phyloP scores from a whole-genome alignment of 2,797 vertebrate genomes.

The Lacerta agilis region DNA sequence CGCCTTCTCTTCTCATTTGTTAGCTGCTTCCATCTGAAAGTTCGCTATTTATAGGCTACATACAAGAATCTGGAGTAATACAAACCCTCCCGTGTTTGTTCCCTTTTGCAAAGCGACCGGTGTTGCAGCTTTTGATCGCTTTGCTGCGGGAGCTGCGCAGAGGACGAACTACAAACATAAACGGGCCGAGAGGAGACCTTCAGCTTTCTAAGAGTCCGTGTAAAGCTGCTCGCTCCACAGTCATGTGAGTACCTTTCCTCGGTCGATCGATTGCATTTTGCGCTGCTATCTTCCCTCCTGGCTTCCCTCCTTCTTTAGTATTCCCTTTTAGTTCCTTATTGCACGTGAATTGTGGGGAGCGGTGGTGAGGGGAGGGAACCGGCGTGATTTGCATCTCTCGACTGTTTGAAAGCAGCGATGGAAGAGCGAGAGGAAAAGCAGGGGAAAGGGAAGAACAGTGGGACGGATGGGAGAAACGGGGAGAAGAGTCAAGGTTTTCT shows the following conservation, averaged over 20 bases:
- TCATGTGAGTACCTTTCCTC: background rate
- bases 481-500: background rate
- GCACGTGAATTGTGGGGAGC: background rate
- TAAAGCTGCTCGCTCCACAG: background rate
- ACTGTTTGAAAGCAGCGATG: background rate
- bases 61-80: conserved; percentile 72
- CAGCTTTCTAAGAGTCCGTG: conserved; percentile 52
- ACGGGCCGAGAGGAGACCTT: conserved; percentile 55
- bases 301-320: background rate
- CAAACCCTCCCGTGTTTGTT: conserved; percentile 69
- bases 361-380: background rate
- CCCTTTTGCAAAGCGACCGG: conserved; percentile 72
- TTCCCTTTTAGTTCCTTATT: background rate
- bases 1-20: conserved; percentile 80
- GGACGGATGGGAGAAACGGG: background rate
- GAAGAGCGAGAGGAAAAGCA: background rate
- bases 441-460: background rate
- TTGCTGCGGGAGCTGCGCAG: conserved; percentile 34
- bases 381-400: background rate
- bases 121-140: conserved; percentile 61
- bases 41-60: conserved; percentile 82
- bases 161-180: conserved; percentile 50
- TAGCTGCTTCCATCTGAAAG: conserved; percentile 78
- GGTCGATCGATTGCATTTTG: background rate
- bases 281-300: background rate